Base-by-base conservation (phyloP, 2,888 invertebrate genomes). In the Pristionchus japonicus region DNA sequence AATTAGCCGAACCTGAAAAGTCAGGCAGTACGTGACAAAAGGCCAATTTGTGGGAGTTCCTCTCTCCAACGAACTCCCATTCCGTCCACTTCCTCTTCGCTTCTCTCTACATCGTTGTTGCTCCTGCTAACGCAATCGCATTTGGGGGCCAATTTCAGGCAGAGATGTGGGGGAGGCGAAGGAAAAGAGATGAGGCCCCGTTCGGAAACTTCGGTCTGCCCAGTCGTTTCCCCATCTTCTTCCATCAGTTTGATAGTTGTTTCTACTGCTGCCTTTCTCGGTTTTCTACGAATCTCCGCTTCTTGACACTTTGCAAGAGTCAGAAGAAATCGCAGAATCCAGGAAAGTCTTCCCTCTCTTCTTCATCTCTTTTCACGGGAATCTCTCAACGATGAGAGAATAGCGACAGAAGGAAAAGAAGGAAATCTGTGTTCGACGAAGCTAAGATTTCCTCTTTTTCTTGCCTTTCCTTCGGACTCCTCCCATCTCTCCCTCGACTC, bases 301-400 rank as follows among this genome's bases (percentile, higher is more conserved):
- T 70, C n/a, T 20, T 70, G 37, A 37, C 70, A 34, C 6, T 57
- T 37, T 70, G 70, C 70, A 70, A n/a, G 64, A 31, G n/a, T n/a
- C n/a, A n/a, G n/a, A n/a, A n/a, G 64, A 64, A 34, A 64, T 64
- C 64, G 31, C 64, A 27, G 27, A n/a, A 27, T 64, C 64, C 31
- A 31, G 64, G 31, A 64, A 20, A 64, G 31, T 64, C 64, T 27
- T 31, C 34, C 11, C 31, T 34, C 4, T 27, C n/a, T 7, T 61
- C 61, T 20, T 27, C 61, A 13, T 64, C 31, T 31, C 31, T 15
- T 64, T n/a, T 27, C 15, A 37, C 20, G 70, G 37, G 70, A 70
- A 31, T 70, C 70, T 64, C 64, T 70, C 70, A 70, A 40, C 70
- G 70, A 70, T 70, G 70, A 70, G 70, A 70, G 70, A 70, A 70